Evolutionary conservation across 2,888 invertebrate species (phyloP).

Genomic region (Cataglyphis rosenhaueri): DNA sequence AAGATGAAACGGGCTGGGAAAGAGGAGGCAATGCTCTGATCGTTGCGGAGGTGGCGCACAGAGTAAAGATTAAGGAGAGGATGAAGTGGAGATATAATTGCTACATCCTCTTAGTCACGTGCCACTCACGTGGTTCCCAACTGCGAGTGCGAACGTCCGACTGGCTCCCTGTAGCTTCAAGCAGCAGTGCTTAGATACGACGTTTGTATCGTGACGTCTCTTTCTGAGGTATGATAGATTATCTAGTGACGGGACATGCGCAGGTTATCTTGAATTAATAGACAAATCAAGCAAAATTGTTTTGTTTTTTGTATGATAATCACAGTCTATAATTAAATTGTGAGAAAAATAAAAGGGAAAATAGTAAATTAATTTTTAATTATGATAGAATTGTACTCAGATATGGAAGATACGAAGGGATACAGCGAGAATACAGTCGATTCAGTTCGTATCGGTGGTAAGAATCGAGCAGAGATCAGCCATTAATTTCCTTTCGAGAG

Average conservation of each 20-base stretch:
- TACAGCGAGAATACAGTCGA: constrained; percentile 34
- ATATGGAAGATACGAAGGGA: not conserved
- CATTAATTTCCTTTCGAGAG: constrained; percentile 84
- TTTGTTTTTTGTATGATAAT: constrained; percentile 6
- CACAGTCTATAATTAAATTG: constrained; percentile 12
- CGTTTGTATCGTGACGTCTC: constrained; percentile 67
- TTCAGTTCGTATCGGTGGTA: constrained; percentile 53
- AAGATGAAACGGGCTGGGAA: constrained; percentile 62
- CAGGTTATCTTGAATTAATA: constrained; percentile 37
- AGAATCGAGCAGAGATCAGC: constrained; percentile 79
- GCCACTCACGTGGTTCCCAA: constrained; percentile 82
- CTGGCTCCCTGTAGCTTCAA: constrained; percentile 62
- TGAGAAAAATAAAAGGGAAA: not conserved
- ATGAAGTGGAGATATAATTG: constrained; percentile 81
- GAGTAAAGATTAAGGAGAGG: constrained; percentile 71
- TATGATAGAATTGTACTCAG: not conserved
- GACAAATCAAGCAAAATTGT: constrained; percentile 17
- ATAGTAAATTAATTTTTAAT: constrained; percentile 18
- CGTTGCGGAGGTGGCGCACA: constrained; percentile 53
- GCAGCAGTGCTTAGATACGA: constrained; percentile 63
- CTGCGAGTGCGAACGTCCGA: constrained; percentile 74
- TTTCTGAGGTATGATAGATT: constrained; percentile 67
- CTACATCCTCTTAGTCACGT: constrained; percentile 83
- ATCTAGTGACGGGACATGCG: constrained; percentile 51
- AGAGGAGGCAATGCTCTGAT: constrained; percentile 53